Percentiles rank a stretch among this genome's conserved stretches.
phyloP scores from a whole-genome alignment of 2,888 invertebrate species.

The Mystacides longicornis region DNA sequence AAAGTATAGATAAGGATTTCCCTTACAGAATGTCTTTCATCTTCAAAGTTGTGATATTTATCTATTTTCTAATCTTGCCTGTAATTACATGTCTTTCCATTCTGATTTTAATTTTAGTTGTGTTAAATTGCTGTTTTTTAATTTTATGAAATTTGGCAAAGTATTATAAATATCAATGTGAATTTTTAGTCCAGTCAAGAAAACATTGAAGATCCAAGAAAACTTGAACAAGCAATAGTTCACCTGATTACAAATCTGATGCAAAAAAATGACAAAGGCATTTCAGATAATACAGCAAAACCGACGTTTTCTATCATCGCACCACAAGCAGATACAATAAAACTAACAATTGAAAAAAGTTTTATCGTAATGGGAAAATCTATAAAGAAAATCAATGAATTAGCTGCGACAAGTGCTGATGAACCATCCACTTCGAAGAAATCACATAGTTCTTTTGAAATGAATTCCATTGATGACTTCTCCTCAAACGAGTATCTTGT shows the following conservation, averaged over 20 bases:
- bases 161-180: too few species aligned
- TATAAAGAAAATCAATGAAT: not conserved
- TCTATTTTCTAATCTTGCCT: too few species aligned
- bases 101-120: too few species aligned
- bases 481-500: not conserved
- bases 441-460: not conserved
- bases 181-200: conserved; percentile 29
- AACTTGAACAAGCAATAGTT: conserved; percentile 54
- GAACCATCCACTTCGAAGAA: not conserved
- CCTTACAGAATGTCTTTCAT: too few species aligned
- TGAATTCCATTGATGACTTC: not conserved
- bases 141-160: too few species aligned
- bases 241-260: conserved; percentile 49
- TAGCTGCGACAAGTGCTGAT: not conserved
- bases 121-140: too few species aligned
- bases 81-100: too few species aligned
- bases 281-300: not conserved
- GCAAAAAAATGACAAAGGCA: not conserved
- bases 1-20: too few species aligned
- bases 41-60: too few species aligned
- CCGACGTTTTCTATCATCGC: conserved; percentile 34
- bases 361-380: conserved; percentile 33
- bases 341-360: conserved; percentile 38
- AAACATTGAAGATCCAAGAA: conserved; percentile 51
- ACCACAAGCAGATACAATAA: conserved; percentile 36